Conservation (phyloP, 2,797 vertebrate species). For the Rhynchonycteris naso region DNA sequence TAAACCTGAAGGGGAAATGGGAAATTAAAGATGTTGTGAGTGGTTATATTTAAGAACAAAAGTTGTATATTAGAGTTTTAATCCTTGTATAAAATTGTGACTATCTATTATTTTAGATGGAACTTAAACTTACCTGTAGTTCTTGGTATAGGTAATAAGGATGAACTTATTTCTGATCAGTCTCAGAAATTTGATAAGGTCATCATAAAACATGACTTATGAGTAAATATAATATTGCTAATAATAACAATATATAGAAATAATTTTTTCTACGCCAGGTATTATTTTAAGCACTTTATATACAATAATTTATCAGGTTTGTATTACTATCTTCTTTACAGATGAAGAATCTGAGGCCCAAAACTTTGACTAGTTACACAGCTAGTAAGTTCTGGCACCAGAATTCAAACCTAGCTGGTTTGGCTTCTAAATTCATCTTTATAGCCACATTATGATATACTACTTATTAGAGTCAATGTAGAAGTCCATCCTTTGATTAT, state of each 20-base stretch:
- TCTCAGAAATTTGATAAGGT: not conserved
- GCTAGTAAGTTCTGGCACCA: not conserved
- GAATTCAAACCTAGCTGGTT: not conserved
- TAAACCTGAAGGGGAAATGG: not conserved
- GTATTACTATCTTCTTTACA: not conserved
- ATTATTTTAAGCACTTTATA: conserved; percentile 16
- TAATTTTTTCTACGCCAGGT: not conserved
- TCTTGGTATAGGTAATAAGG: not conserved
- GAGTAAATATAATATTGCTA: not conserved
- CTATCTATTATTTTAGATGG: not conserved
- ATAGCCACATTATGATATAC: not conserved
- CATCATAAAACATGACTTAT: conserved; percentile 24
- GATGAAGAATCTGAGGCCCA: not conserved
- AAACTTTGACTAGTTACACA: not conserved
- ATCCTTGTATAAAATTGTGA: not conserved
- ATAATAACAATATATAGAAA: not conserved
- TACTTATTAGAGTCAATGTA: not conserved
- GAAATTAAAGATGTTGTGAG: conserved; percentile 42
- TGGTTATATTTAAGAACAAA: conserved; percentile 32
- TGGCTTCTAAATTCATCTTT: not conserved
- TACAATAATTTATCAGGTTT: not conserved
- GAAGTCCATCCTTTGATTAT: not conserved
- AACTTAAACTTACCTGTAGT: not conserved
- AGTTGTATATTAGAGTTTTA: not conserved
- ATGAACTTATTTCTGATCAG: conserved; percentile 12